These are phyloP conservation scores for Athetis lepigone DNA, from an alignment of 2,888 invertebrate species.

Conservation along the genomic window DNA sequence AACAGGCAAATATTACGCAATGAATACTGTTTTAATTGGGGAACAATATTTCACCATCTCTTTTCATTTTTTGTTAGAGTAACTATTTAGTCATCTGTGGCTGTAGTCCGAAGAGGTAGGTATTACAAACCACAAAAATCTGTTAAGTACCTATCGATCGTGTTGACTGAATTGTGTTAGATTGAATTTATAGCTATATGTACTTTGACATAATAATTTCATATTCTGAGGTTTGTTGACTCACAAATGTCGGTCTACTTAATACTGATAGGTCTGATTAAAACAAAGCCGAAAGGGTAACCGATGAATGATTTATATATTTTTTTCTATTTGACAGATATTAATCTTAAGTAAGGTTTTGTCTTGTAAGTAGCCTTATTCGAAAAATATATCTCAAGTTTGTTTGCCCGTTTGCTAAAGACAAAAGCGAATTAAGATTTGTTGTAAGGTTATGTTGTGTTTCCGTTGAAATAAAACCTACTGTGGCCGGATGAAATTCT, in stretches of 20 bases:
- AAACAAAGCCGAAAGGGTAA: background rate
- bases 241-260: background rate
- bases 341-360: no score
- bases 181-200: background rate
- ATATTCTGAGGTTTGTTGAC: background rate
- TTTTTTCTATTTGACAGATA: background rate
- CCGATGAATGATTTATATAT: background rate
- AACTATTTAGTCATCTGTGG: no score
- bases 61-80: no score
- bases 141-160: background rate
- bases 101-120: no score
- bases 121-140: no score
- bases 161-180: no score
- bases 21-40: no score
- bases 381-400: constrained; percentile 38
- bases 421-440: constrained; percentile 52
- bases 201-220: background rate
- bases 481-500: background rate
- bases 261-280: background rate
- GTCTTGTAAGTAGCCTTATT: constrained; percentile 25
- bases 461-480: constrained; percentile 13
- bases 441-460: constrained; percentile 19
- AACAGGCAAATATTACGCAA: constrained; percentile 25
- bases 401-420: constrained; percentile 53
- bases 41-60: no score